Evolutionary conservation across 2,797 vertebrate genomes (phyloP), one percentile per base, ranked within the genome.

Genomic region (Neomorphus geoffroyi): DNA sequence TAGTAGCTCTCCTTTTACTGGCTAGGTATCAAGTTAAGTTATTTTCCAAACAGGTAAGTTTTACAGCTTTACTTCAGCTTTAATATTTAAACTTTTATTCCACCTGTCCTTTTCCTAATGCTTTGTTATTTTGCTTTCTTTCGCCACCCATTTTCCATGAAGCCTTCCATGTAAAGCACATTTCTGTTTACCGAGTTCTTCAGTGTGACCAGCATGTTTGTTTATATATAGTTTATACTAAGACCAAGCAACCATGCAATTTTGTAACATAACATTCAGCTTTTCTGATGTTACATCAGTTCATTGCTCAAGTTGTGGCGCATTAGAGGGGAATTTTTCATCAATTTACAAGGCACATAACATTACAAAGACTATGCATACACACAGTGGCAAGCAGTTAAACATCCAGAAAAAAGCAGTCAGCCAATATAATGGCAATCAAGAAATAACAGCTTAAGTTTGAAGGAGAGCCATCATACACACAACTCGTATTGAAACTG

Each of bases 371-470:
- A 67, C 32, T 64, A 35, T 1, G 10, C 73, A 58, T 39, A 93
- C 23, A 60, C 24, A 86, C 23, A n/a, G 79, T 39, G 37, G 23
- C 62, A 88, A 93, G 70, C 66, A 88, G 58, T 9, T 87, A 56
- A 73, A 87, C 35, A 78, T 35, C 23, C 35, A 56, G 27, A 28
- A 80, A 74, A 86, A 86, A 73, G 61, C 75, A 89, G 92, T 43
- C 79, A 93, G 75, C 51, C 83, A 43, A 74, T 92, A 91, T n/a
- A 92, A 93, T 7, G 35, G 43, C 69, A 91, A 65, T 57, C 50
- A 82, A 91, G 74, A 88, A 90, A 48, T 37, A 94, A 87, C 4
- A 7, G 91, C 56, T 92, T 73, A 33, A 18, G 64, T 70, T 80
- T n/a, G n/a, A n/a, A 84, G 69, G 94, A 80, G 24, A 85, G 73